Base-by-base conservation (phyloP, 1,140 invertebrate genomes). In the Drosophila micromelanica region DNA sequence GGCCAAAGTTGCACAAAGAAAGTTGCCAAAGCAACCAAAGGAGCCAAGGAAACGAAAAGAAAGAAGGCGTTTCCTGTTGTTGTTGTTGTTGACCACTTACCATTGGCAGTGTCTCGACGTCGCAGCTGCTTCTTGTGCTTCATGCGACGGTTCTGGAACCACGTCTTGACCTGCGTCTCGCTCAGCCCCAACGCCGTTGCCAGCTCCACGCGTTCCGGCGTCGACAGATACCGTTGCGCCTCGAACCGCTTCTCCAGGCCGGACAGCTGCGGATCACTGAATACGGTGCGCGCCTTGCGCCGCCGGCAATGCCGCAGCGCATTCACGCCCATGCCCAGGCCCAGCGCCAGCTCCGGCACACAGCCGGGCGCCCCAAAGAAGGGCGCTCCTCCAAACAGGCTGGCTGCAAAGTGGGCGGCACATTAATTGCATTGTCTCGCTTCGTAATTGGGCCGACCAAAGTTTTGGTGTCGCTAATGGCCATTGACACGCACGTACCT, bases 91-190 rank as follows among this genome's bases (percentile, higher is more conserved):
- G 9, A 13, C 20, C 12, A 78, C 85, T 91, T 54, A 92, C 91
- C 91, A 79, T 90, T 91, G 56, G 84, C 79, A 51, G 79, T 80
- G 64, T 92, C 91, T 15, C 91, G 76, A 52, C 91, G 72, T 51
- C 97, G 93, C 85, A 98, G 94, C 90, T 98, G 96, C 91, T 99
- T 99, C 94, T 99, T 99, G 92, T 99, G 98, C 90, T 99, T 99
- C 98, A 99, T 99, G 73, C 98, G 93, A 12, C 98, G 93, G 92
- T 99, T 99, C 93, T 99, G 98, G 93, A 99, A 99, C 98, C 98
- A 99, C 35, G 98, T 99, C 93, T 99, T 99, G 46, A 99, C 98
- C 93, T 99, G 99, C 0, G 98, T 98, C 93, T 99, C 98, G 1
- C 97, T 98, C 2, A 99, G 94, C 80, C 97, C 97, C 11, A 99